phyloP scores from a whole-genome alignment of 1,140 invertebrate genomes.

The Diorhabda carinulata region DNA sequence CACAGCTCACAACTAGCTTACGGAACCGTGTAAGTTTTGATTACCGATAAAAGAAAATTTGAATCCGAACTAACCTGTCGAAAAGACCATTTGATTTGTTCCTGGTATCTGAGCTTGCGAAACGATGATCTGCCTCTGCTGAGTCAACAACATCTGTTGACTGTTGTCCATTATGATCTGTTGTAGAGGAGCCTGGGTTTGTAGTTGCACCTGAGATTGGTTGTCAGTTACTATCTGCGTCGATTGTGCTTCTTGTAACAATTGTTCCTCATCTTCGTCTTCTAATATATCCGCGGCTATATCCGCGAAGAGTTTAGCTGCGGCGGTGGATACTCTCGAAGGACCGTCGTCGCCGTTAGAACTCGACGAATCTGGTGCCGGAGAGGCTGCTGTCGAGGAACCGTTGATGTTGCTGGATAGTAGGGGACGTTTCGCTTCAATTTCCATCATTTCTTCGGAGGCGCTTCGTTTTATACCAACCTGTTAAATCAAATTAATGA shows the following conservation, averaged over 20 bases:
- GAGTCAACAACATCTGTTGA: conserved; percentile 37
- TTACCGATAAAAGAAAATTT: no score
- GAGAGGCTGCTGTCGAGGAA: conserved; percentile 47
- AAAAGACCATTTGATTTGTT: conserved; percentile 31
- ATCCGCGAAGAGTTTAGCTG: conserved; percentile 66
- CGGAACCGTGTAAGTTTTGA: no score
- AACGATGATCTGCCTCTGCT: conserved; percentile 46
- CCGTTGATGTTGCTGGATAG: conserved; percentile 49
- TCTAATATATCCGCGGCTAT: conserved; percentile 67
- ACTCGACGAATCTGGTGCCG: conserved; percentile 50
- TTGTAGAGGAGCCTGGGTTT: conserved; percentile 21
- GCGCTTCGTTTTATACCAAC: conserved; percentile 47
- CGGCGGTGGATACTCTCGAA: conserved; percentile 62
- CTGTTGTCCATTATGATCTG: conserved; percentile 43
- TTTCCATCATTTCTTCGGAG: conserved; percentile 46
- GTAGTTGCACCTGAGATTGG: conserved; percentile 20
- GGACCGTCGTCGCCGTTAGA: conserved; percentile 51
- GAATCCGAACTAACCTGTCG: conserved; percentile 21
- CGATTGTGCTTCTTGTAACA: conserved; percentile 41
- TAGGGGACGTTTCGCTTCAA: conserved; percentile 51
- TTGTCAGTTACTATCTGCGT: conserved; percentile 18
- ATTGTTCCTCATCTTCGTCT: conserved; percentile 61
- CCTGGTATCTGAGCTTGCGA: conserved; percentile 39
- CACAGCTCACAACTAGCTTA: no score
- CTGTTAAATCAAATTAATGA: conserved; percentile 1